Percentiles rank a stretch among this genome's conserved stretches.
Evolutionary conservation across 2,113 vertebrate species (phyloP).

Genomic region (Sitta europaea): DNA sequence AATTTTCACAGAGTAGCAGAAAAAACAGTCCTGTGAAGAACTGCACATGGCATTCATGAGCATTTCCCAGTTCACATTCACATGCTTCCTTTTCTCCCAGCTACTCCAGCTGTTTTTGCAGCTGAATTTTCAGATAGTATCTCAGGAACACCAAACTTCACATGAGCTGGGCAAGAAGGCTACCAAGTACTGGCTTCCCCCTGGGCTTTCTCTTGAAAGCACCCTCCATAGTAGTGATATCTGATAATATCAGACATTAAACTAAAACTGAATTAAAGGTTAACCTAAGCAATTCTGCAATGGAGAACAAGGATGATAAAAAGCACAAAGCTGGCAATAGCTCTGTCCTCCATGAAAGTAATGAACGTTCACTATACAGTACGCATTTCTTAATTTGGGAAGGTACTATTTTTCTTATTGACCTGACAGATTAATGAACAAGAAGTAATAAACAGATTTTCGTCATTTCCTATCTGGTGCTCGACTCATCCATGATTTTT

Average conservation of each 20-base stretch:
- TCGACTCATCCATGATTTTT: neutral
- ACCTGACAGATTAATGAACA: neutral
- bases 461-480: neutral
- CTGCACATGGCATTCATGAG: neutral
- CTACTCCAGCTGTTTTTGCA: neutral
- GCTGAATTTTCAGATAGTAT: neutral
- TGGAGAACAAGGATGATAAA: neutral
- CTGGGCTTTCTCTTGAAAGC: neutral
- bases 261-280: neutral
- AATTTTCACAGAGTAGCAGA: neutral
- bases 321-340: neutral
- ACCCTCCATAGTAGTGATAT: neutral
- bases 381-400: neutral
- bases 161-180: neutral
- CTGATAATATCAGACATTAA: too few species aligned
- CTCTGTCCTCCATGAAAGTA: neutral
- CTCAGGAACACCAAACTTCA: neutral
- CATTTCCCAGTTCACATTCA: neutral
- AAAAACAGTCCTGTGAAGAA: neutral
- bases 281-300: neutral
- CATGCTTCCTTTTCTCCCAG: neutral
- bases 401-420: neutral
- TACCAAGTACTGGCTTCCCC: neutral
- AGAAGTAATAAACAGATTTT: neutral
- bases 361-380: neutral